These are phyloP conservation scores for Octonoba sinensis DNA, from an alignment of 2,888 invertebrate genomes.

Conservation along the genomic window DNA sequence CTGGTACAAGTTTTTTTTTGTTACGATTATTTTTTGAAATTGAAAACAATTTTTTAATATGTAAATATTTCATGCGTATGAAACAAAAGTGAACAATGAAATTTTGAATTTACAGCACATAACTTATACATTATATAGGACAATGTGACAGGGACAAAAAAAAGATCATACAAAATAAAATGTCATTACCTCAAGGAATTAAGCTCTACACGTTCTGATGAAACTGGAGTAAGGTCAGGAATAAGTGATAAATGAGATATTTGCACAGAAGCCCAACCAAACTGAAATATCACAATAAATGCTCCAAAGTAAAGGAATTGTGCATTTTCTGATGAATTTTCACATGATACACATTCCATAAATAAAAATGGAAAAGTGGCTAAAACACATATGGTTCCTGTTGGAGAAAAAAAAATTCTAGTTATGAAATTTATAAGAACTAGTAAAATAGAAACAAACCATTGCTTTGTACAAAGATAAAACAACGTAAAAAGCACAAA, in stretches of 20 bases:
- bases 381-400: constrained; percentile 82
- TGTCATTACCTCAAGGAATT: constrained; percentile 80
- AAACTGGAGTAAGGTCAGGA: constrained; percentile 82
- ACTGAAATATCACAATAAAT: constrained; percentile 87
- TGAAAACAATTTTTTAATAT: too few species aligned
- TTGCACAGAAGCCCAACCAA: constrained; percentile 93
- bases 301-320: constrained; percentile 82
- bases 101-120: background rate
- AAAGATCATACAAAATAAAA: background rate
- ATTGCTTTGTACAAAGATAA: background rate
- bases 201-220: constrained; percentile 81
- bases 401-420: constrained; percentile 68
- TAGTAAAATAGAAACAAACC: background rate
- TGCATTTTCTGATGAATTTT: constrained; percentile 77
- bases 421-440: background rate
- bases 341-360: constrained; percentile 80
- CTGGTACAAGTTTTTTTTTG: too few species aligned
- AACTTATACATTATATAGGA: background rate
- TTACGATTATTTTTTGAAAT: too few species aligned
- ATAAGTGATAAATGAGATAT: constrained; percentile 91
- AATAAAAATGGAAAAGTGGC: constrained; percentile 90
- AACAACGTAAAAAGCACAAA: too few species aligned
- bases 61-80: background rate
- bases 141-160: background rate
- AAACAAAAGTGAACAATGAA: background rate